Evolutionary conservation across 2,888 invertebrate species (phyloP), one percentile per base, ranked within the genome.

Genomic region (Xanthia icteritia): DNA sequence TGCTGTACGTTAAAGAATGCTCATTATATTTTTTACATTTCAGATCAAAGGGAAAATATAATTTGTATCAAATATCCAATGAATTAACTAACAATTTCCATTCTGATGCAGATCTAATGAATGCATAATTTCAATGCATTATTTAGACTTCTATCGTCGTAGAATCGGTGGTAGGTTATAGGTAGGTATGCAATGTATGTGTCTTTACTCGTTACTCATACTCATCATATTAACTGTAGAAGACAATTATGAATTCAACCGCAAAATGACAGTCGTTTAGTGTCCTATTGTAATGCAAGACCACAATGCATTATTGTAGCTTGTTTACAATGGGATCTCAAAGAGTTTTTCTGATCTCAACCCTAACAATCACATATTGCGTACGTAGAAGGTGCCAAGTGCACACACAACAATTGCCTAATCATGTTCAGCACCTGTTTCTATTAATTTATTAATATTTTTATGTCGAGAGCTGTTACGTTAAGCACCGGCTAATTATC

Each of bases 401-500:
- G n/a, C 20, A 42, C 66, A 65, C 68, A 27, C n/a, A 77, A 54
- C 71, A 65, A 86, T 82, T 71, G 75, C 73, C 64, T 68, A 66
- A 79, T 86, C 71, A 76, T 76, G 69, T 71, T 66, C 63, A 74
- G 61, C 71, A 84, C 48, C 81, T 83, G 81, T 77, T 77, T 54
- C 70, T 84, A 88, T 78, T 77, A 83, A 87, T 87, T 85, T 87
- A 89, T 86, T 84, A 78, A 86, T 80, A 87, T 82, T 82, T 85
- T 84, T 64, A 84, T 82, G 76, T 81, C 80, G 82, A 86, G 79
- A 89, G 87, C 87, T 90, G 92, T 89, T 91, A 91, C 84, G 79
- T 87, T 90, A 91, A 92, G 90, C 90, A 88, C 89, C 88, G 89
- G 90, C 92, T 94, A 93, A 94, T 94, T 92, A 92, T 89, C 87